These are phyloP conservation scores for Elgaria multicarinata DNA, from an alignment of 2,113 vertebrate species.

Conservation along the genomic window DNA sequence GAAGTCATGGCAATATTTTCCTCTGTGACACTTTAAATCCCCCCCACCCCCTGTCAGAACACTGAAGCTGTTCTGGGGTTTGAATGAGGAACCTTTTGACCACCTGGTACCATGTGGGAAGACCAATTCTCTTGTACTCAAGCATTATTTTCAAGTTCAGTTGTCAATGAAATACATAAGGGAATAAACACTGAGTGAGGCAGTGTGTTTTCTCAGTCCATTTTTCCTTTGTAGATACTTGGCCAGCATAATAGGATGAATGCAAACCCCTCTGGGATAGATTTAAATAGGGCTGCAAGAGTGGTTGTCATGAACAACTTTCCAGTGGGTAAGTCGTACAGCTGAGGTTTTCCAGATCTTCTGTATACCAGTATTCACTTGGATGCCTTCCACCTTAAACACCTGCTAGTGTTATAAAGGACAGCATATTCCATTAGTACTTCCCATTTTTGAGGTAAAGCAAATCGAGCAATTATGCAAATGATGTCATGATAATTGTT, in stretches of 20 bases:
- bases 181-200: not conserved
- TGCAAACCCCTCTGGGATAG: not conserved
- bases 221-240: conserved; percentile 11
- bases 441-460: conserved; percentile 8
- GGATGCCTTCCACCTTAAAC: not conserved
- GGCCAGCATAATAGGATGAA: conserved; percentile 16
- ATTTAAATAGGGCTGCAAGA: conserved; percentile 26
- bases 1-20: conserved; percentile 8
- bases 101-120: not conserved
- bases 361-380: conserved; percentile 8
- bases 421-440: not conserved
- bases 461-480: not conserved
- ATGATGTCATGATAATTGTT: not conserved
- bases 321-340: not conserved
- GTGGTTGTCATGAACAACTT: not conserved
- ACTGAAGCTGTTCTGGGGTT: not conserved
- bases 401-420: not conserved
- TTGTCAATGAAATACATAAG: conserved; percentile 18
- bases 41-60: too few relatives aligned
- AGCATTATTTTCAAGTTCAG: conserved; percentile 42
- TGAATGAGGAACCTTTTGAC: not conserved
- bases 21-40: not conserved
- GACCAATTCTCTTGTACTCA: not conserved
- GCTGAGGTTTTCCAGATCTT: conserved; percentile 29
- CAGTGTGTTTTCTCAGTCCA: not conserved